A percentile compares a stretch with the other conserved stretches of the same genome.
Evolutionary conservation across 2,888 invertebrate species (phyloP).

Genomic region (Seira ritae): DNA sequence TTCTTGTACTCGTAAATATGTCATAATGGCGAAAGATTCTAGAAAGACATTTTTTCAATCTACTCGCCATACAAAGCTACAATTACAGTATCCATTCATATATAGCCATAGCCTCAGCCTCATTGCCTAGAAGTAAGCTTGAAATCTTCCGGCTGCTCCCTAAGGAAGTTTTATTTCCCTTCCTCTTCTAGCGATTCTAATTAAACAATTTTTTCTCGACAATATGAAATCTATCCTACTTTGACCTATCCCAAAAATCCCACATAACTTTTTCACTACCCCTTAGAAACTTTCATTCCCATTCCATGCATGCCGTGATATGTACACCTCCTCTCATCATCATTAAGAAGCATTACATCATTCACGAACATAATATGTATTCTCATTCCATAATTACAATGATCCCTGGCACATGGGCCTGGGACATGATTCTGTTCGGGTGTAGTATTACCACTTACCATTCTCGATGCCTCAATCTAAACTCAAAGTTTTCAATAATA

Average conservation of each 20-base stretch:
- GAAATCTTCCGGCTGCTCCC: background rate
- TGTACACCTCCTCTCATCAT: constrained; percentile 24
- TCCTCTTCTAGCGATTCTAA: background rate
- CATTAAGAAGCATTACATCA: constrained; percentile 39
- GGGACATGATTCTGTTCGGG: constrained; percentile 23
- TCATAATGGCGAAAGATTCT: too few species aligned
- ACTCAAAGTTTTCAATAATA: constrained; percentile 50
- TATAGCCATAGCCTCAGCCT: too few species aligned
- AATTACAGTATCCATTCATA: too few species aligned
- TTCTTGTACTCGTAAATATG: too few species aligned
- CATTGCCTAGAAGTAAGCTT: too few species aligned
- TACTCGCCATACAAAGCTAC: too few species aligned
- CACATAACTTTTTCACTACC: constrained; percentile 19
- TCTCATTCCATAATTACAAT: constrained; percentile 19
- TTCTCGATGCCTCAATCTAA: background rate
- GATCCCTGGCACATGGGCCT: background rate
- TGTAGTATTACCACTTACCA: constrained; percentile 28
- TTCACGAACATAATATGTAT: background rate
- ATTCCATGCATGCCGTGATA: background rate
- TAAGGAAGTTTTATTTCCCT: background rate
- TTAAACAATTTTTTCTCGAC: background rate
- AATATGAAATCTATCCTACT: background rate
- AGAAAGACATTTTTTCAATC: too few species aligned
- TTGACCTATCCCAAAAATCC: constrained; percentile 34
- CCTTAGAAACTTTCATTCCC: background rate